Evolutionary conservation across 2,888 invertebrate genomes (phyloP), one percentile per base, ranked within the genome.

Genomic region (Macaria notata): DNA sequence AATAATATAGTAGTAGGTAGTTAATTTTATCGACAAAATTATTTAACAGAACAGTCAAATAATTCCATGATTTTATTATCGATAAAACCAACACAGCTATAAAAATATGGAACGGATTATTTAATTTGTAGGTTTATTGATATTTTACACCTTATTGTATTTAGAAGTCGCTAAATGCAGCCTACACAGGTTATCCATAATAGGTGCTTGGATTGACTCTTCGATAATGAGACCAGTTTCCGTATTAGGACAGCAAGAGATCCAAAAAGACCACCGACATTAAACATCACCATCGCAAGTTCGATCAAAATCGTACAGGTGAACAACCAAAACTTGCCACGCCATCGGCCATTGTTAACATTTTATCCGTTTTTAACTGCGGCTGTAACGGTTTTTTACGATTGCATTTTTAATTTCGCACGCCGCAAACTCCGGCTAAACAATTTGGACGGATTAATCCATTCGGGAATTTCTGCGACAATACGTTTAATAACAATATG

Each of bases 161-260:
- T 56, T 55, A 61, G 63, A 60, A 65, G 63, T 69, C 70, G 70
- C 70, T 75, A 79, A 80, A 66, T 69, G 70, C 65, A 75, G 66
- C 86, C 85, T 83, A 86, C 88, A 76, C 83, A 72, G 65, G 53
- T 60, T 66, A 59, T 59, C 84, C 81, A 73, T 81, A 81, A 79
- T 76, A 73, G 79, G 78, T 66, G 63, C 69, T 75, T 73, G 77
- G 75, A 76, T 79, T 73, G 68, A 66, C 60, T 76, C 65, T 72
- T 71, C 70, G 79, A 68, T 79, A 81, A 81, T 83, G 77, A 83
- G 77, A 71, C 76, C 70, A 77, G 78, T 75, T 76, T 66, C 86
- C 83, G 69, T 79, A 74, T 81, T 74, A 64, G 80, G 81, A 62
- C 59, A 49, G 69, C 70, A 74, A 71, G 69, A 70, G 68, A 70